These are phyloP conservation scores for Odiellus spinosus DNA, from an alignment of 2,888 invertebrate species.

Conservation along the genomic window DNA sequence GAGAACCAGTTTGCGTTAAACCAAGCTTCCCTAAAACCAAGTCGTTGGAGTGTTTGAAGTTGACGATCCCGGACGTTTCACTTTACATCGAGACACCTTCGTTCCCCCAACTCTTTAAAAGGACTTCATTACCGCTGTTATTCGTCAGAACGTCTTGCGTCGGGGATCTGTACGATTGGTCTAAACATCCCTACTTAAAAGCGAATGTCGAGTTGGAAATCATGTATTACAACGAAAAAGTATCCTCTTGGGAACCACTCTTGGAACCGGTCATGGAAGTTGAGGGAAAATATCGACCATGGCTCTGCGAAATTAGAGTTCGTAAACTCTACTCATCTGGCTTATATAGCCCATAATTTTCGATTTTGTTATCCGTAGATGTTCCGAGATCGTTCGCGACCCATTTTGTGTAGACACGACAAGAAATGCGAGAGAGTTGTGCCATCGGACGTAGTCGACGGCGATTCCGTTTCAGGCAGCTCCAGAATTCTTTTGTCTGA, in stretches of 20 bases:
- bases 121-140: slow-evolving; percentile 34
- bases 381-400: slow-evolving; percentile 16
- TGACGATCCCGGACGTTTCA: slow-evolving; percentile 33
- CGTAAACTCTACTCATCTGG: too few relatives aligned
- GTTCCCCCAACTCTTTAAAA: too few relatives aligned
- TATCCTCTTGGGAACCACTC: slow-evolving; percentile 66
- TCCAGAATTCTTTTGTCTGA: slow-evolving; percentile 20
- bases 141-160: slow-evolving; percentile 41
- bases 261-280: slow-evolving; percentile 53
- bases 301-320: slow-evolving; percentile 36
- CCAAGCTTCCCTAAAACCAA: slow-evolving; percentile 33
- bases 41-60: slow-evolving; percentile 37
- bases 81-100: too few relatives aligned
- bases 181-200: slow-evolving; percentile 38
- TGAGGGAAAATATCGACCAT: slow-evolving; percentile 49
- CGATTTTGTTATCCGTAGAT: too few relatives aligned
- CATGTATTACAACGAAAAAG: slow-evolving; percentile 49
- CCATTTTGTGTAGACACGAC: slow-evolving; percentile 14
- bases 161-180: slow-evolving; percentile 49
- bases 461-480: slow-evolving; percentile 26
- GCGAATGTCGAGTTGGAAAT: slow-evolving; percentile 36
- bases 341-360: too few relatives aligned
- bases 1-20: slow-evolving; percentile 1
- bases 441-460: slow-evolving; percentile 25
- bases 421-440: slow-evolving; percentile 23